Percentiles rank a stretch among this genome's conserved stretches.
Conservation (phyloP, 1,140 invertebrate genomes). For the Drosophila novamexicana region DNA sequence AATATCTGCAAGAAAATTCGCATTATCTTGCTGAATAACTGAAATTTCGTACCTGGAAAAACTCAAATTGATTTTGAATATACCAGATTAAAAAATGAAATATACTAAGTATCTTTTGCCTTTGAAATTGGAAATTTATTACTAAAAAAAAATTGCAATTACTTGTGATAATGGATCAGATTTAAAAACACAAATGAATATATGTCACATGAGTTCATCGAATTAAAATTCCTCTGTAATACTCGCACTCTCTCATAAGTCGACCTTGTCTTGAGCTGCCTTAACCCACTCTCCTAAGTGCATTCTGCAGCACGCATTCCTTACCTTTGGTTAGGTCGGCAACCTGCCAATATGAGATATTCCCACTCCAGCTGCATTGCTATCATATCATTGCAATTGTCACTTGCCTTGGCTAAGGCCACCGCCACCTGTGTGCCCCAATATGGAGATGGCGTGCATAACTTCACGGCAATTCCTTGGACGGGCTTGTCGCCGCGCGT, state of each 20-base stretch:
- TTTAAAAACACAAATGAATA: too few species aligned
- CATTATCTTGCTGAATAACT: too few species aligned
- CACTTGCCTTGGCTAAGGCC: constrained; percentile 67
- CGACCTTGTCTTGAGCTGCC: constrained; percentile 25
- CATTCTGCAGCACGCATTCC: constrained; percentile 19
- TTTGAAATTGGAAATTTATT: too few species aligned
- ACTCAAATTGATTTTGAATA: too few species aligned
- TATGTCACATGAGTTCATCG: too few species aligned
- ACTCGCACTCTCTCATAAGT: background rate
- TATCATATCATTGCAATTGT: constrained; percentile 10
- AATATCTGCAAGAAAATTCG: too few species aligned
- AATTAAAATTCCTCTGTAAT: background rate
- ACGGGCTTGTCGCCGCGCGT: constrained; percentile 60
- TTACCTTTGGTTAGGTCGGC: constrained; percentile 9
- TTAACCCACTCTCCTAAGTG: constrained; percentile 6
- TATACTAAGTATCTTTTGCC: too few species aligned
- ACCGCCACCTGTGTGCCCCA: constrained; percentile 67
- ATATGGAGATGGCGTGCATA: constrained; percentile 74
- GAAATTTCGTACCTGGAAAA: too few species aligned
- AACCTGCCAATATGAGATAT: constrained; percentile 24
- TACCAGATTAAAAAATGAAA: too few species aligned
- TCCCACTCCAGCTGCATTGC: constrained; percentile 5
- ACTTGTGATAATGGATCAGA: too few species aligned
- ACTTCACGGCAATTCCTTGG: constrained; percentile 69
- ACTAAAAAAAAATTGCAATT: too few species aligned